phyloP scores from a whole-genome alignment of 2,113 vertebrate genomes.

The Thymallus thymallus region DNA sequence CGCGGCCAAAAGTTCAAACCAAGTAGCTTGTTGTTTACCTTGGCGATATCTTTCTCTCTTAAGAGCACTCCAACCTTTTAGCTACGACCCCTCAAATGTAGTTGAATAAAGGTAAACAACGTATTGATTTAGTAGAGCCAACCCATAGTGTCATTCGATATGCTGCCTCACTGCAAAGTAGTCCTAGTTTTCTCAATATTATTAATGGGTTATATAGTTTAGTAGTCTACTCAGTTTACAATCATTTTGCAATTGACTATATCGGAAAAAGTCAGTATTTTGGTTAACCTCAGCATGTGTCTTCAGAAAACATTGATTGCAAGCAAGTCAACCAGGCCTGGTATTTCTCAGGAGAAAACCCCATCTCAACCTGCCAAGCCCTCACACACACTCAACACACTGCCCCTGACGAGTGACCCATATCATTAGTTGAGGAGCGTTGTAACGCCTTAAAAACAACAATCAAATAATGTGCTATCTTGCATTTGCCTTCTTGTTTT shows the following conservation, averaged over 20 bases:
- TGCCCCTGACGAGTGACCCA: neutral
- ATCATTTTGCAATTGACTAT: neutral
- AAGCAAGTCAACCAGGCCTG: neutral
- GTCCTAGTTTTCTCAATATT: neutral
- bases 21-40: slow-evolving; percentile 21
- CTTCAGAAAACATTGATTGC: slow-evolving; percentile 2
- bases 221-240: neutral
- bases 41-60: slow-evolving; percentile 12
- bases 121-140: neutral
- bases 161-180: neutral
- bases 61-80: slow-evolving; percentile 9
- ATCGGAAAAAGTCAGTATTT: neutral
- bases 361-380: neutral
- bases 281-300: neutral
- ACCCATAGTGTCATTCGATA: slow-evolving; percentile 1
- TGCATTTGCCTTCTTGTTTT: neutral
- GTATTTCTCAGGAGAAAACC: neutral
- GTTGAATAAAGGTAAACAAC: too few species aligned
- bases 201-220: neutral
- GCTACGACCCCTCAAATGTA: slow-evolving; percentile 12
- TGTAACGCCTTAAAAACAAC: neutral
- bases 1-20: slow-evolving; percentile 79
- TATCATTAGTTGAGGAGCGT: neutral
- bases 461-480: neutral
- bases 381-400: neutral